Evolutionary conservation across 2,888 invertebrate genomes (phyloP), one percentile per base, ranked within the genome.

Genomic region (Lepeophtheirus nordmannii): DNA sequence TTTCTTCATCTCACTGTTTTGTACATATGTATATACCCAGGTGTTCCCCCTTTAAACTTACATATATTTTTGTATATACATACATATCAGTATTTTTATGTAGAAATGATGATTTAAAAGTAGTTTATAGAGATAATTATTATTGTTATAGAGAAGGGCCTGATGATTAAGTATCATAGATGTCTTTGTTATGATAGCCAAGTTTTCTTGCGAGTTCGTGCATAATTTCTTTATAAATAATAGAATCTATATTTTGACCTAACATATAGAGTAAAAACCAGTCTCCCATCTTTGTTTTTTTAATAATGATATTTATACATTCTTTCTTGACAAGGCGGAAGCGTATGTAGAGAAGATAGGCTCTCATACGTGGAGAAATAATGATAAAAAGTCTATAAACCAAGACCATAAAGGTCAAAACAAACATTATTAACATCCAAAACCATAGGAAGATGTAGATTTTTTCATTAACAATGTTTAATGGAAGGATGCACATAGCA

Each of bases 181-280:
- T 58, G 57, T 71, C 72, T 67, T 71, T 72, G 40, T 70, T 70
- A 40, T 73, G 72, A 79, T 88, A 85, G 73, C 87, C 86, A 76
- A 91, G 80, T 75, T 87, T 86, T 78, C 86, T 86, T 69, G 90
- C 89, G 75, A 91, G 81, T 76, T 91, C 90, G 81, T 90, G 85
- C 84, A 91, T 85, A 74, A 91, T 88, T 77, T 91, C 90, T 75
- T 70, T 70, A 68, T 70, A 70, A 61, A 70, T 70, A 53, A 69
- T 63, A 14, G 70, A 69, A 67, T 70, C 70, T n/a, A 70, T 69
- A 63, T 92, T 92, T 80, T 91, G 90, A 69, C 92, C 92, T 73
- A 92, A 82, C 82, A 92, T 89, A 80, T 91, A 92, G 72, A 92
- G 84, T 71, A 92, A 82, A 78, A 91, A 91, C 91, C 92, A 92